Base-by-base conservation (phyloP, 37 sponge, comb jelly and placozoan genomes). In the Amphimedon queenslandica region DNA sequence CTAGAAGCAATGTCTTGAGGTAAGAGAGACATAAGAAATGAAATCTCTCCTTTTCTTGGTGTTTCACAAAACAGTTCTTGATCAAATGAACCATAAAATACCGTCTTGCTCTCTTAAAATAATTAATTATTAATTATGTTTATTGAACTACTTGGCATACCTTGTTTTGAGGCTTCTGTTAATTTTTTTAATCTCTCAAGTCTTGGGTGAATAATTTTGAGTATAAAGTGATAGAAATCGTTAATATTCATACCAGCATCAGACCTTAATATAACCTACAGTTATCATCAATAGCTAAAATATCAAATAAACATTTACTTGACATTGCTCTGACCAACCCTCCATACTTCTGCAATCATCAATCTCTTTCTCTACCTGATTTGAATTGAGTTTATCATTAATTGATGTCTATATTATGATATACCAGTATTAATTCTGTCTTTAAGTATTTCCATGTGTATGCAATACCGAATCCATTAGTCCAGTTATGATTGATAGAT, bases 401-500 rank as follows among this genome's bases (percentile, higher is more conserved):
- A 47, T 47, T 47, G 13, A 8, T 18, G 53, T 13, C 8, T 18
- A 18, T 47, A 47, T 47, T 47, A 47, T 47, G 53, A 64, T 71
- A 38, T 24, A 90, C 96, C 64, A 79, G 61, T 0, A 28, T 41
- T 18, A 96, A 84, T 53, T 92, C 93, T 32, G 56, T 55, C 58
- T 67, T 78, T 27, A 96, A 75, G 41, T 85, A 81, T 8, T 29
- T 42, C 93, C 85, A 92, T 82, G 92, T 83, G 23, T 67, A 23
- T 23, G 35, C 32, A 23, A 92, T 37, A 77, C 81, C 74, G 53
- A 82, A 87, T 2, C 82, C 74, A 58, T 96, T 96, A 5, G 67
- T 55, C 97, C 97, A 96, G 79, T 96, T 96, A 76, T 96, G 90
- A 57, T 96, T 96, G 31, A 96, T 87, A 43, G 93, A 96, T 18